These are phyloP conservation scores for Steromphala cineraria DNA, from an alignment of 2,888 invertebrate species.

Conservation along the genomic window DNA sequence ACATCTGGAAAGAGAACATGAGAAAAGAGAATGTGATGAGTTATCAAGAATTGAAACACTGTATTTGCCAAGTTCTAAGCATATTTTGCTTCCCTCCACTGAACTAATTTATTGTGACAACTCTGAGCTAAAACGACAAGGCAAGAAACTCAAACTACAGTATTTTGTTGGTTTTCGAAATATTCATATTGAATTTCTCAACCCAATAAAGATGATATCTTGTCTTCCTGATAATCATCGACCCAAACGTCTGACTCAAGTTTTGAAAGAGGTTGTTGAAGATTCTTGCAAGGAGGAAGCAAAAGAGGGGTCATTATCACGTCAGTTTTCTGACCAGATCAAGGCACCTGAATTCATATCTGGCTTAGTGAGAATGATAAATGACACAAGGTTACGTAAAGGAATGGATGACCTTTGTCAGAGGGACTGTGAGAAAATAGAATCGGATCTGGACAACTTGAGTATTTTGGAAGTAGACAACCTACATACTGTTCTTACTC, in stretches of 20 bases:
- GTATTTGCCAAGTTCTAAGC: conserved; percentile 23
- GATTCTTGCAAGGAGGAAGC: background rate
- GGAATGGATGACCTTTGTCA: no score
- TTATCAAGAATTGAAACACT: background rate
- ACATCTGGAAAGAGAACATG: background rate
- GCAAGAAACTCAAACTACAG: background rate
- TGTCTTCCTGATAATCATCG: conserved; percentile 36
- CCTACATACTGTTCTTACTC: no score
- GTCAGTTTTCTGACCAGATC: background rate
- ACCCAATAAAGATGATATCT: conserved; percentile 25
- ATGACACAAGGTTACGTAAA: background rate
- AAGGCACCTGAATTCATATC: background rate
- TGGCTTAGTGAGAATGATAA: background rate
- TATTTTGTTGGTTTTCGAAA: conserved; percentile 32
- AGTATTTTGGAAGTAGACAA: no score
- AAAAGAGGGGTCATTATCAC: background rate
- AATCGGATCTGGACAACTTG: no score
- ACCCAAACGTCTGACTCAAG: conserved; percentile 43
- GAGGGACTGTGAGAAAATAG: no score
- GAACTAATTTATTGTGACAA: conserved; percentile 33
- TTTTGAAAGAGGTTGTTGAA: conserved; percentile 43
- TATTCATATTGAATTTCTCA: conserved; percentile 4
- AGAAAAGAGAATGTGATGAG: background rate
- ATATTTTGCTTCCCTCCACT: conserved; percentile 24
- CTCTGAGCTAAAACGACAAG: background rate